A percentile compares a stretch with the other conserved stretches of the same genome.
phyloP scores from a whole-genome alignment of 1,140 invertebrate genomes.

The Heliconius nattereri region DNA sequence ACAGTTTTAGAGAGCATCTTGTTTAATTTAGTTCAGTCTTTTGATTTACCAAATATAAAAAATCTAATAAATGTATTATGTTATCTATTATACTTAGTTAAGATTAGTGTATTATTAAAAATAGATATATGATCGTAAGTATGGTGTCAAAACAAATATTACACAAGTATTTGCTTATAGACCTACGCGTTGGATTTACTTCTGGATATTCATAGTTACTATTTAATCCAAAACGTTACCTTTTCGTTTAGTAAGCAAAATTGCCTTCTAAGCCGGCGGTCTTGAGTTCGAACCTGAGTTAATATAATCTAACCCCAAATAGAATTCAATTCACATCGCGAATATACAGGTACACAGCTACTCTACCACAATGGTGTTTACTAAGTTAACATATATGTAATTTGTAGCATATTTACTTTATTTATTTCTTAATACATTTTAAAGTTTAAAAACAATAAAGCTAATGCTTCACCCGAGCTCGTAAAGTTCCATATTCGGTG shows the following conservation, averaged over 20 bases:
- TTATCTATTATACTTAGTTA: too few relatives aligned
- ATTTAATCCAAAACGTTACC: neutral
- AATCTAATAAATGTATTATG: too few relatives aligned
- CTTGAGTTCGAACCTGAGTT: too few relatives aligned
- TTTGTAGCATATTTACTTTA: neutral
- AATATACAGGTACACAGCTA: too few relatives aligned
- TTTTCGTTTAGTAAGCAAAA: neutral
- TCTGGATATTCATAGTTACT: neutral
- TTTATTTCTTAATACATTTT: neutral
- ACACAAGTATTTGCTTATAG: neutral
- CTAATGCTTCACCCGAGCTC: neutral
- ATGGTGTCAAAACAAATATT: neutral
- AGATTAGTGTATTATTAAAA: too few relatives aligned
- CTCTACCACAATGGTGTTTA: too few relatives aligned
- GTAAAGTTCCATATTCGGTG: neutral
- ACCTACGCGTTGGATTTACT: neutral
- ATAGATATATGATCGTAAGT: neutral
- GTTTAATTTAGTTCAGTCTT: too few relatives aligned
- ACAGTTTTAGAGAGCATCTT: too few relatives aligned
- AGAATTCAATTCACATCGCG: too few relatives aligned
- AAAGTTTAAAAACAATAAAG: neutral
- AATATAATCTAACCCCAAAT: too few relatives aligned
- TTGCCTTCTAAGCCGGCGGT: neutral
- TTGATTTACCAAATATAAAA: too few relatives aligned
- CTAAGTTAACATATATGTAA: too few relatives aligned